A percentile compares a stretch with the other conserved stretches of the same genome.
Evolutionary conservation across 2,888 invertebrate genomes (phyloP).

Genomic region (Brachyopa scutellaris): DNA sequence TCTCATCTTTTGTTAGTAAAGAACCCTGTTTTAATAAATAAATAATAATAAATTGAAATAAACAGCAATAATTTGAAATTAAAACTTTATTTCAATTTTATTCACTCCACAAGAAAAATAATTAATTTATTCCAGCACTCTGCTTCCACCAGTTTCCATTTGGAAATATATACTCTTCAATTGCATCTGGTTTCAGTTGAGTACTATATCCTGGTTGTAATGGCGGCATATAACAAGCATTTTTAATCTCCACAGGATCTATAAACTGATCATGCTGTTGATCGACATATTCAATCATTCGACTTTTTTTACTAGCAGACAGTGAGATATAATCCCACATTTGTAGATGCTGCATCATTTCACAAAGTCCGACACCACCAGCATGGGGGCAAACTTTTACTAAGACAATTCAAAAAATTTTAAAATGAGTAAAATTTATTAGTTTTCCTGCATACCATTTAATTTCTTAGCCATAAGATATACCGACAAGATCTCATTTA

Average conservation of each 20-base stretch:
- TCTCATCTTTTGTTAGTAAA: no score
- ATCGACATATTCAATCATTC: conserved; percentile 93
- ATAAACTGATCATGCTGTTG: conserved; percentile 95
- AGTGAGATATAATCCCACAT: conserved; percentile 92
- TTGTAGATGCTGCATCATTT: conserved; percentile 96
- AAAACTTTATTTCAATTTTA: no score
- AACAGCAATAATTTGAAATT: no score
- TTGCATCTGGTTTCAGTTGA: conserved; percentile 87
- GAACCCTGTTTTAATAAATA: no score
- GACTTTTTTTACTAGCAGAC: conserved; percentile 87
- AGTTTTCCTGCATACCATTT: conserved; percentile 83
- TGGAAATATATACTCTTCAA: conserved; percentile 89
- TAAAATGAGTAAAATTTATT: neutral
- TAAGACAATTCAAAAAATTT: conserved; percentile 79
- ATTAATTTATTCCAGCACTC: neutral
- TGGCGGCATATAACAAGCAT: conserved; percentile 90
- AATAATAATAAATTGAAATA: no score
- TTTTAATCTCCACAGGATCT: conserved; percentile 85
- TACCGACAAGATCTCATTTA: conserved; percentile 93
- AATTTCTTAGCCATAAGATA: conserved; percentile 94
- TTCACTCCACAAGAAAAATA: no score
- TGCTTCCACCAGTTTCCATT: conserved; percentile 89
- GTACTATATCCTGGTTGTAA: conserved; percentile 91
- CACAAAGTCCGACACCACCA: conserved; percentile 96
- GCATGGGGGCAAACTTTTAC: conserved; percentile 97